Conservation (phyloP, 64 coral and sea anemone genomes). For the Hydrozoanthus tunicans region DNA sequence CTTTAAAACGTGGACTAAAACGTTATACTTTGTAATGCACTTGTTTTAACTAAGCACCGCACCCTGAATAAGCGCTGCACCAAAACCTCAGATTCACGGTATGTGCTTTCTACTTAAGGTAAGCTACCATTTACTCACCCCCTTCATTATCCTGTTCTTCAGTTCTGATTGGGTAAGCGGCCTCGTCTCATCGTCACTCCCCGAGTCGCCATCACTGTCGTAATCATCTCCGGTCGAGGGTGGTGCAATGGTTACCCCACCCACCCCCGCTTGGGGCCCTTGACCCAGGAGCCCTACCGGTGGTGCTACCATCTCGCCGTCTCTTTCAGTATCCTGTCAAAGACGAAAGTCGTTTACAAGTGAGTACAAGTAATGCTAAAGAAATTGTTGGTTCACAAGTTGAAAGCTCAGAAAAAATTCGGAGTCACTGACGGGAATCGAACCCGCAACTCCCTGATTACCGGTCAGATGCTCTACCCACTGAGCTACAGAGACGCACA, state of each 20-base stretch:
- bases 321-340: slow-evolving; percentile 88
- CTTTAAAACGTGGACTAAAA: too few species aligned
- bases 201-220: slow-evolving; percentile 79
- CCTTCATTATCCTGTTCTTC: slow-evolving; percentile 98
- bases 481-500: too few species aligned
- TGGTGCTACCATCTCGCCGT: slow-evolving; percentile 43
- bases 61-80: too few species aligned
- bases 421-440: too few species aligned
- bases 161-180: slow-evolving; percentile 93
- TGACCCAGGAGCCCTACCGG: slow-evolving; percentile 87
- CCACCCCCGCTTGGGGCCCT: slow-evolving; percentile 86
- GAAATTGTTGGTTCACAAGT: not conserved
- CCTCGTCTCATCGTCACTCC: slow-evolving; percentile 83
- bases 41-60: too few species aligned
- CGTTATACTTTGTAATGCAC: too few species aligned
- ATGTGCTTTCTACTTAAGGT: too few species aligned
- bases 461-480: too few species aligned
- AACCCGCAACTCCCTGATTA: too few species aligned
- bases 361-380: not conserved
- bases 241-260: slow-evolving; percentile 83
- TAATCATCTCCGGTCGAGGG: slow-evolving; percentile 98
- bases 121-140: slow-evolving; percentile 51
- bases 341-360: not conserved
- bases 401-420: too few species aligned
- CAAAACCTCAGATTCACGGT: too few species aligned